A percentile compares a stretch with the other conserved stretches of the same genome.
phyloP scores from a whole-genome alignment of 2,888 invertebrate species.

The Dasysyrphus albostriatus region DNA sequence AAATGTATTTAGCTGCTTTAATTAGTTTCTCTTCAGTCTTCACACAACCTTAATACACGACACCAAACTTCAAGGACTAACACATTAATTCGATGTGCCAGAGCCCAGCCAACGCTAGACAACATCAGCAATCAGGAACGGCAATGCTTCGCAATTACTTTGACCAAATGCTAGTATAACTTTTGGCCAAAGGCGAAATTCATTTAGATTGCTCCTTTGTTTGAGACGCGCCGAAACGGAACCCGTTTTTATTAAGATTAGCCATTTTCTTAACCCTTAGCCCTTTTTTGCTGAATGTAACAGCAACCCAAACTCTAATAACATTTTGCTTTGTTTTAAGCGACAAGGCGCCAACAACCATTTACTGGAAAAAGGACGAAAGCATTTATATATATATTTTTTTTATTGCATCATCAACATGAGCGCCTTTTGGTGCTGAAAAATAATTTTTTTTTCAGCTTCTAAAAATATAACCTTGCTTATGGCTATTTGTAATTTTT shows the following conservation, averaged over 20 bases:
- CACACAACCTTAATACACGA: slow-evolving; percentile 66
- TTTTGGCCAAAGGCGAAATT: slow-evolving; percentile 77
- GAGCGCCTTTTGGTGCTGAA: slow-evolving; percentile 73
- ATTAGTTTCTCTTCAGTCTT: slow-evolving; percentile 77
- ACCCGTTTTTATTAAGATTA: slow-evolving; percentile 74
- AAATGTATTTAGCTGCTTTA: slow-evolving; percentile 78
- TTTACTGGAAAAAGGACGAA: slow-evolving; percentile 48
- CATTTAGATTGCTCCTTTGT: slow-evolving; percentile 76
- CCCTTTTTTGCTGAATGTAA: slow-evolving; percentile 47
- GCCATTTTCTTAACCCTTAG: slow-evolving; percentile 77
- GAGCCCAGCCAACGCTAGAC: slow-evolving; percentile 34
- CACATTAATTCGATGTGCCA: slow-evolving; percentile 70
- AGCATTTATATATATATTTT: slow-evolving; percentile 48
- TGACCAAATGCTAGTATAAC: slow-evolving; percentile 69
- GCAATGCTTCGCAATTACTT: slow-evolving; percentile 61
- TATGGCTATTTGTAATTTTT: slow-evolving; percentile 76
- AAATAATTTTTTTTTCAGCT: slow-evolving; percentile 50
- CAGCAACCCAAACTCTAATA: background rate
- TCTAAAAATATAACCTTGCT: slow-evolving; percentile 74
- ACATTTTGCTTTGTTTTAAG: slow-evolving; percentile 65
- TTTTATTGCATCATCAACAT: slow-evolving; percentile 72
- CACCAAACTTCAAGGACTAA: slow-evolving; percentile 69
- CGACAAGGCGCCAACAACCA: slow-evolving; percentile 44
- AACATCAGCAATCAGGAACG: background rate
- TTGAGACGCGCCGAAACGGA: slow-evolving; percentile 56